Percentiles rank a stretch among this genome's conserved stretches.
These are phyloP conservation scores for Ptilodon capucinus DNA, from an alignment of 2,888 invertebrate genomes.

Conservation along the genomic window DNA sequence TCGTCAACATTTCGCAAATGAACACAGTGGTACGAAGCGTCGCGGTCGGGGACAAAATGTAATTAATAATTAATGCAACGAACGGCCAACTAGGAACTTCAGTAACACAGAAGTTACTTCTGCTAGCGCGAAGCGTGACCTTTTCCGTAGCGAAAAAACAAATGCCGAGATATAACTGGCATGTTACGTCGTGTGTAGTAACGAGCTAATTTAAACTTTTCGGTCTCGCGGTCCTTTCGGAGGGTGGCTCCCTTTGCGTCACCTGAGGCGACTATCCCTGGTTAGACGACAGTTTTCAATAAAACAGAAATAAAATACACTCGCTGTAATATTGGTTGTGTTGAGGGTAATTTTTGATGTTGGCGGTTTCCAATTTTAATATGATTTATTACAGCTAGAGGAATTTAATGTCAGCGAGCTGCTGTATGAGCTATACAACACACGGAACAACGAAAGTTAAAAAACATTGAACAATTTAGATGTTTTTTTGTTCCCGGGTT, in stretches of 20 bases:
- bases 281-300: slow-evolving; percentile 64
- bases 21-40: slow-evolving; percentile 42
- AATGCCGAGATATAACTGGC: slow-evolving; percentile 67
- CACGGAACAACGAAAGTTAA: no score
- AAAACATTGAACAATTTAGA: no score
- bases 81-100: slow-evolving; percentile 55
- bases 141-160: slow-evolving; percentile 75
- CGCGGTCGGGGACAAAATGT: slow-evolving; percentile 37
- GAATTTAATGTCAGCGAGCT: no score
- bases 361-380: background rate
- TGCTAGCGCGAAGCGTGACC: slow-evolving; percentile 48
- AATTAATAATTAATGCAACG: slow-evolving; percentile 71
- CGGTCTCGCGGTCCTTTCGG: slow-evolving; percentile 63
- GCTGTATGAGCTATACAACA: no score
- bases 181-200: slow-evolving; percentile 72
- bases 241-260: slow-evolving; percentile 63
- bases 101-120: slow-evolving; percentile 63
- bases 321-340: slow-evolving; percentile 31
- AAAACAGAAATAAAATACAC: slow-evolving; percentile 54
- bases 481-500: no score
- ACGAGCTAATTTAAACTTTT: slow-evolving; percentile 83
- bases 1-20: slow-evolving; percentile 38
- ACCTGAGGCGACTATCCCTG: slow-evolving; percentile 72
- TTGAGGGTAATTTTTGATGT: slow-evolving; percentile 16
- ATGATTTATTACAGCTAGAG: background rate